phyloP scores from a whole-genome alignment of 2,888 invertebrate species.

The Petrolisthes cinctipes region DNA sequence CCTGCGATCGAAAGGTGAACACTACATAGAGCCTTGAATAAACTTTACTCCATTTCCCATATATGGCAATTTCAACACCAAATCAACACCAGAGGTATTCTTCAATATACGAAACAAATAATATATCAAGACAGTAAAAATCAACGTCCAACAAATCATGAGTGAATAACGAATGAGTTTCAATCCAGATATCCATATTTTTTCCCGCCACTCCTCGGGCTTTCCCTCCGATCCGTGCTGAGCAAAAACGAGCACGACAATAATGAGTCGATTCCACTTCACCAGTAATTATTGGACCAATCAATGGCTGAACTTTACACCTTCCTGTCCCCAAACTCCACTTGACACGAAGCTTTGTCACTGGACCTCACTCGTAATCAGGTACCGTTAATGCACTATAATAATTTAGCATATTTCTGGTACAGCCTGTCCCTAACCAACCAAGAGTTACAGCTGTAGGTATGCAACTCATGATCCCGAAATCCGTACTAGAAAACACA shows the following conservation, averaged over 20 bases:
- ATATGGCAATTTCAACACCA: too few species aligned
- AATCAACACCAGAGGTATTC: too few species aligned
- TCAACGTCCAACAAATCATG: background rate
- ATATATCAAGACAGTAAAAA: background rate
- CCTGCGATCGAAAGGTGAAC: too few species aligned
- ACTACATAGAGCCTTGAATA: too few species aligned
- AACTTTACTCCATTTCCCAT: too few species aligned
- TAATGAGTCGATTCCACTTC: background rate
- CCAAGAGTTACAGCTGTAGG: too few species aligned
- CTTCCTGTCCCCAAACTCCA: slow-evolving; percentile 5
- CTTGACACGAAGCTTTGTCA: background rate
- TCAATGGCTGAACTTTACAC: background rate
- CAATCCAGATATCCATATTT: too few species aligned
- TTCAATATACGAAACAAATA: background rate
- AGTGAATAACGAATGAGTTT: background rate
- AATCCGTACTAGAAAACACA: too few species aligned
- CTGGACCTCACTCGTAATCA: background rate
- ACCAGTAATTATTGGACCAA: background rate
- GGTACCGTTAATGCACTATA: background rate
- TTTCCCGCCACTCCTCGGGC: too few species aligned
- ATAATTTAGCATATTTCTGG: background rate
- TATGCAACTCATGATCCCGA: too few species aligned
- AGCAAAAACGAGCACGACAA: background rate
- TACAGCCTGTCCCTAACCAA: background rate
- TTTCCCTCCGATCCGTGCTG: too few species aligned